These are phyloP conservation scores for Coleophora deauratella DNA, from an alignment of 2,888 invertebrate genomes.

Conservation along the genomic window DNA sequence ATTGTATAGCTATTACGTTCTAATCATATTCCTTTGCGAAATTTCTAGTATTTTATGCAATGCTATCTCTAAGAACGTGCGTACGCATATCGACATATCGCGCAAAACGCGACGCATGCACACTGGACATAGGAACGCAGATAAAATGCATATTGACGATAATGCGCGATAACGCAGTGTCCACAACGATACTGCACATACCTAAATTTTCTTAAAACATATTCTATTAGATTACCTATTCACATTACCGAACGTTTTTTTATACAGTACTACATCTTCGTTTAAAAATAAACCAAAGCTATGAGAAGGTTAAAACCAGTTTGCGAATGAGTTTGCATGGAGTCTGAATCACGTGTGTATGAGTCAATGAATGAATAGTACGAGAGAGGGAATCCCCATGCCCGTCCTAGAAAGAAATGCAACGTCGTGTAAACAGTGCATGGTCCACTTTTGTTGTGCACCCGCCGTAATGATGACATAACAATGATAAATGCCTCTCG, in stretches of 20 bases:
- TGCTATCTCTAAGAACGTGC: slow-evolving; percentile 38
- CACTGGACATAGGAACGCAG: slow-evolving; percentile 47
- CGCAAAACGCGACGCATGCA: slow-evolving; percentile 58
- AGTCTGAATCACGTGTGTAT: neutral
- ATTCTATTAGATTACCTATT: slow-evolving; percentile 27
- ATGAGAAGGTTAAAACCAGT: slow-evolving; percentile 38
- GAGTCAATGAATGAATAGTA: slow-evolving; percentile 28
- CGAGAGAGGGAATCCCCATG: slow-evolving; percentile 41
- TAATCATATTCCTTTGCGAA: slow-evolving; percentile 50
- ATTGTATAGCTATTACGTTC: neutral
- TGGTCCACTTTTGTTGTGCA: slow-evolving; percentile 55
- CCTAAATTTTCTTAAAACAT: slow-evolving; percentile 37
- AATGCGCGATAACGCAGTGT: slow-evolving; percentile 49
- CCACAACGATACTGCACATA: slow-evolving; percentile 35
- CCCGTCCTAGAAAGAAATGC: slow-evolving; percentile 57
- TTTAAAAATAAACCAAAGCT: too few species aligned
- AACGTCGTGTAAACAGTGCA: slow-evolving; percentile 39
- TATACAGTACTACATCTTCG: too few species aligned
- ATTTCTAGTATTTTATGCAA: slow-evolving; percentile 46
- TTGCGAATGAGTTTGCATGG: slow-evolving; percentile 42
- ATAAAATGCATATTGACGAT: slow-evolving; percentile 59
- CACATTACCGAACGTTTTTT: too few species aligned
- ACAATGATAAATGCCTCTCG: slow-evolving; percentile 50
- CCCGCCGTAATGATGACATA: slow-evolving; percentile 55
- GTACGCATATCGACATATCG: slow-evolving; percentile 50